These are phyloP conservation scores for Teleogryllus oceanicus DNA, from an alignment of 2,888 invertebrate species.

Conservation along the genomic window DNA sequence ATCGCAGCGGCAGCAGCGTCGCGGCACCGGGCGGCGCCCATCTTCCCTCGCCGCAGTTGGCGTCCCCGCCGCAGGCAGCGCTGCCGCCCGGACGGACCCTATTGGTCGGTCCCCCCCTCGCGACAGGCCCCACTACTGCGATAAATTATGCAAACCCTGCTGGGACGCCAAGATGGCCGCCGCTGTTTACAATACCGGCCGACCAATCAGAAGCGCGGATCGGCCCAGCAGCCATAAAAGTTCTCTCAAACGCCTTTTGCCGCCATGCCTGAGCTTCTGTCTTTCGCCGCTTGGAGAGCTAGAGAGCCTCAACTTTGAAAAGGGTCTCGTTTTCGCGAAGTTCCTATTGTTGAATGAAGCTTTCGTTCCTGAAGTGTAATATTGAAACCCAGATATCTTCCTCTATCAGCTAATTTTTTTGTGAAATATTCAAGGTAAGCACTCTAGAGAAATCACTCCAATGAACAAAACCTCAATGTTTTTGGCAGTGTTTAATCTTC, in stretches of 20 bases:
- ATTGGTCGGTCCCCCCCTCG: constrained; percentile 18
- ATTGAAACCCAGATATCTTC: too few relatives aligned
- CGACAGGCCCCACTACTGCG: not conserved
- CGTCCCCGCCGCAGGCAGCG: not conserved
- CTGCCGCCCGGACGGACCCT: not conserved
- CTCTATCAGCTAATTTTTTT: not conserved
- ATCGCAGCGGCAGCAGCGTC: not conserved
- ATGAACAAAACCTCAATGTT: not conserved
- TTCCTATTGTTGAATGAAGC: not conserved
- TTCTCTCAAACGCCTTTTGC: constrained; percentile 25
- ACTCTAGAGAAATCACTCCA: not conserved
- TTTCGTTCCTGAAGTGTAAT: too few relatives aligned
- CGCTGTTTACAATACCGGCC: constrained; percentile 24
- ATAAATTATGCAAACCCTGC: constrained; percentile 33
- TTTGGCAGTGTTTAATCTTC: constrained; percentile 11
- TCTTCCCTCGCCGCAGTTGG: not conserved
- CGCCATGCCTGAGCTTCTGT: constrained; percentile 9
- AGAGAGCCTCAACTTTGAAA: not conserved
- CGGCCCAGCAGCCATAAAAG: constrained; percentile 33
- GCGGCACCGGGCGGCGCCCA: not conserved
- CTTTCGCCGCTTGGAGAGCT: not conserved
- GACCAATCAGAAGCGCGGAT: constrained; percentile 33
- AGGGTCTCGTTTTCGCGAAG: not conserved
- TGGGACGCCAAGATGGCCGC: constrained; percentile 33
- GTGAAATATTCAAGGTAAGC: not conserved